Conservation (phyloP, 2,797 vertebrate species). For the Perodicticus potto region DNA sequence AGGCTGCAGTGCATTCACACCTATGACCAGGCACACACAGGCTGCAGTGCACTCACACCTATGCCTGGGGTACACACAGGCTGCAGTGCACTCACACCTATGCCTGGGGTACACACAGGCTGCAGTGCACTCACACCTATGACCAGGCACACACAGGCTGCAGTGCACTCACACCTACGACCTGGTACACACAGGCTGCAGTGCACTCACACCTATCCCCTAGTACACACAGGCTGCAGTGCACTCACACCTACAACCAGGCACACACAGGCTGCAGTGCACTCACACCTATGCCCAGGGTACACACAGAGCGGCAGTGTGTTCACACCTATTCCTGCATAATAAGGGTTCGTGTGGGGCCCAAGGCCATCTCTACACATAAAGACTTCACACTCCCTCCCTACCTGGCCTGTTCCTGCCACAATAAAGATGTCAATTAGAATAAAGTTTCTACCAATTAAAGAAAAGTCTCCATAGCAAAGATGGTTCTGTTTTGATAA, state of each 20-base stretch:
- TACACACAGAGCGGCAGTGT: neutral
- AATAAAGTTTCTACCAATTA: constrained; percentile 44
- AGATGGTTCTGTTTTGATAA: neutral
- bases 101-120: too few species aligned
- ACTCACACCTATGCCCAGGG: too few species aligned
- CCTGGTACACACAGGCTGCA: too few species aligned
- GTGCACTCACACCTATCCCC: too few species aligned
- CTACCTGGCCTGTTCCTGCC: constrained; percentile 87
- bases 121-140: too few species aligned
- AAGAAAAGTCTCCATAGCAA: neutral
- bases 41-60: too few species aligned
- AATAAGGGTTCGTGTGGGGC: constrained; percentile 29
- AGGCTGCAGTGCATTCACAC: too few species aligned
- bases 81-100: constrained; percentile 57
- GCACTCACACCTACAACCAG: too few species aligned
- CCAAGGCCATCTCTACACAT: constrained; percentile 83
- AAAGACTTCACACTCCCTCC: constrained; percentile 83
- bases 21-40: too few species aligned
- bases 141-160: too few species aligned
- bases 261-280: too few species aligned
- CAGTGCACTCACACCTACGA: too few species aligned
- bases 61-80: neutral
- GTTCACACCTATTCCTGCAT: neutral
- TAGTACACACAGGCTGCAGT: neutral
- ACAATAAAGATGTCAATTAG: constrained; percentile 92